phyloP scores from a whole-genome alignment of 1,140 invertebrate genomes.

The Armadillidium nasatum region DNA sequence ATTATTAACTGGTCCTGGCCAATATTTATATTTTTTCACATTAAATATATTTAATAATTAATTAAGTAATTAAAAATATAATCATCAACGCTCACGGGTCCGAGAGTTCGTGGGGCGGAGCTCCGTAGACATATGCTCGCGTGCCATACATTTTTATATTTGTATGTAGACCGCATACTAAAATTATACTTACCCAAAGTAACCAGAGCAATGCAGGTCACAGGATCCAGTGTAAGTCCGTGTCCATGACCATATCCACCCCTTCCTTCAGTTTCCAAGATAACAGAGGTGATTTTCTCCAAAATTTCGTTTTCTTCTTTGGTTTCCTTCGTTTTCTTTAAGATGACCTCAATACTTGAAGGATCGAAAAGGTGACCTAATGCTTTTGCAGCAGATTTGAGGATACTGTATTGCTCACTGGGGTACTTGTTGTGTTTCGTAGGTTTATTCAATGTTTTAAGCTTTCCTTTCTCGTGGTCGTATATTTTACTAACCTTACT shows the following conservation, averaged over 20 bases:
- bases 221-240: conserved; percentile 35
- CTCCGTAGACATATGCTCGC: too few species aligned
- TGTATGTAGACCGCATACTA: too few species aligned
- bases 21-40: too few species aligned
- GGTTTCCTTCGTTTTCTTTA: conserved; percentile 17
- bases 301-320: conserved; percentile 31
- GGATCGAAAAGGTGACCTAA: conserved; percentile 26
- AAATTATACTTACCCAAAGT: conserved; percentile 32
- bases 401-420: neutral
- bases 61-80: too few species aligned
- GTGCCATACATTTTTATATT: too few species aligned
- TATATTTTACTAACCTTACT: neutral
- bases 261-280: conserved; percentile 21
- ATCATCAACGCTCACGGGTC: too few species aligned
- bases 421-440: neutral
- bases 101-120: too few species aligned
- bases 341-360: conserved; percentile 16
- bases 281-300: conserved; percentile 26
- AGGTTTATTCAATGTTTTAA: neutral
- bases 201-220: conserved; percentile 37
- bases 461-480: neutral
- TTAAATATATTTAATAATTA: too few species aligned
- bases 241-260: conserved; percentile 4
- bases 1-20: too few species aligned
- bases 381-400: neutral